Percentiles rank a stretch among this genome's conserved stretches.
Evolutionary conservation across 2,797 vertebrate genomes (phyloP).

Genomic region (Girardinus metallicus): DNA sequence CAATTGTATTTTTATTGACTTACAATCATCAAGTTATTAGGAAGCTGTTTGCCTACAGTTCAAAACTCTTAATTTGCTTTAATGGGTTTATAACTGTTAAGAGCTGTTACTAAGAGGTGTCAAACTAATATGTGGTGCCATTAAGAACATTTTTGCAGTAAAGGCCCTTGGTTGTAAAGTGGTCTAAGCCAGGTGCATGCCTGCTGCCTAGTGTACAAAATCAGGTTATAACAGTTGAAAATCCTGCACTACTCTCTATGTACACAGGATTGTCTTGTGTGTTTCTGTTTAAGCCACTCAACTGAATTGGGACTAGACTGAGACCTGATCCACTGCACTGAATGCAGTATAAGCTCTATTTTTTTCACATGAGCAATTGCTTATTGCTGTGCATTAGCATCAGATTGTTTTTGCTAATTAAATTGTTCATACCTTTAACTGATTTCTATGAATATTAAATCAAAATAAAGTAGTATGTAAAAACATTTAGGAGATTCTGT

Average conservation of each 20-base stretch:
- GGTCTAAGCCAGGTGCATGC: neutral
- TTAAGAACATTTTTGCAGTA: neutral
- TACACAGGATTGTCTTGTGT: neutral
- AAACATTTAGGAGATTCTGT: neutral
- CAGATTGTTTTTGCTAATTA: neutral
- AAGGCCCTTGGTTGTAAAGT: neutral
- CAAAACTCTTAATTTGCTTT: neutral
- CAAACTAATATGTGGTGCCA: neutral
- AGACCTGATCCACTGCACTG: neutral
- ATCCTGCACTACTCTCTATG: neutral
- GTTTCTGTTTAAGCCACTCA: neutral
- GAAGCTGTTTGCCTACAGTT: neutral
- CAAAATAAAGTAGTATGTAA: neutral
- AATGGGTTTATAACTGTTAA: neutral
- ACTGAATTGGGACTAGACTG: neutral
- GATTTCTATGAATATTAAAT: neutral
- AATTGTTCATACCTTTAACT: neutral
- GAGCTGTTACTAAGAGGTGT: neutral
- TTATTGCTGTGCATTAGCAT: neutral
- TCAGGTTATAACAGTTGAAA: neutral
- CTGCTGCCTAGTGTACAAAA: neutral
- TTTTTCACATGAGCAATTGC: neutral
- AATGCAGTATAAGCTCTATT: neutral
- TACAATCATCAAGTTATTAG: neutral
- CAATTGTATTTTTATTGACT: neutral